Conservation (phyloP, 2,888 invertebrate genomes). For the Arctia plantaginis region DNA sequence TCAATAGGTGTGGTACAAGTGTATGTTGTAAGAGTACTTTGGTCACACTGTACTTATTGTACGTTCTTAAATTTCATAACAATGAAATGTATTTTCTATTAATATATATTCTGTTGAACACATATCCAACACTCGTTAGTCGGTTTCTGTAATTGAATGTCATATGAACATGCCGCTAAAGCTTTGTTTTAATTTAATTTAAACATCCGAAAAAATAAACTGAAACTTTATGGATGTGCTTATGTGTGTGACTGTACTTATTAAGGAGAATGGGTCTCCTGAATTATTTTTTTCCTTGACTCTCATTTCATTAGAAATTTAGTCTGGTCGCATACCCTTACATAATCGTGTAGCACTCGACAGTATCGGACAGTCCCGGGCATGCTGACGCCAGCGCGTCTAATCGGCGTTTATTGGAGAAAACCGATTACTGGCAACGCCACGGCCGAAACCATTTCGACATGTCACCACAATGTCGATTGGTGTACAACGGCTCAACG, state of each 20-base stretch:
- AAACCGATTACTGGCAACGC: conserved; percentile 82
- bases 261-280: neutral
- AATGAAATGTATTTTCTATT: too few relatives aligned
- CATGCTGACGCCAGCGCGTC: conserved; percentile 86
- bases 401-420: conserved; percentile 87
- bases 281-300: neutral
- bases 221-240: too few relatives aligned
- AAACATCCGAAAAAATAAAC: too few relatives aligned
- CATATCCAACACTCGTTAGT: too few relatives aligned
- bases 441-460: conserved; percentile 79
- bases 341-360: conserved; percentile 51
- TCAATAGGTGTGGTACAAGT: too few relatives aligned
- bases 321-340: conserved; percentile 21
- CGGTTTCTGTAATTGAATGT: too few relatives aligned
- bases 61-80: too few relatives aligned
- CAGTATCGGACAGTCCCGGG: conserved; percentile 70
- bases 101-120: too few relatives aligned
- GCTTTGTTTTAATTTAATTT: too few relatives aligned
- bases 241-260: neutral
- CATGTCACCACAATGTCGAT: conserved; percentile 73
- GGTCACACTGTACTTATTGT: too few relatives aligned
- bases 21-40: too few relatives aligned
- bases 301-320: neutral
- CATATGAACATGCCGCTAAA: too few relatives aligned
- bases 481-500: conserved; percentile 42